A percentile compares a stretch with the other conserved stretches of the same genome.
These are phyloP conservation scores for Tragopan temminckii DNA, from an alignment of 2,797 vertebrate genomes.

Conservation along the genomic window DNA sequence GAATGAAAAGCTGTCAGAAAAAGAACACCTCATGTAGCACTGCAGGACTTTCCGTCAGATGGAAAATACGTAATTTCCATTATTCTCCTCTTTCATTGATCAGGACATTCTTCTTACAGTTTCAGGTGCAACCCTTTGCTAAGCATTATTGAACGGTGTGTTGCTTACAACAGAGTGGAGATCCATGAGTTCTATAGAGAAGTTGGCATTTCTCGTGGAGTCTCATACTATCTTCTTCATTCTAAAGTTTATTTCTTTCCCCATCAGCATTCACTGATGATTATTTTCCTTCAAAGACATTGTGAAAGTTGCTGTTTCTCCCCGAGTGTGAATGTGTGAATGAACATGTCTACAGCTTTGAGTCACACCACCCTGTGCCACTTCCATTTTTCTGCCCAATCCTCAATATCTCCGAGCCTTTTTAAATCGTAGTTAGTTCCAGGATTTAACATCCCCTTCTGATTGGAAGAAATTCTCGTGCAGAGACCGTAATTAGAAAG, in stretches of 20 bases:
- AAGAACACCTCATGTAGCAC: background rate
- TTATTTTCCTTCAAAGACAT: background rate
- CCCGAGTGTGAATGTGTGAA: background rate
- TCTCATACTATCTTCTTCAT: background rate
- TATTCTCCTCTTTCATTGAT: background rate
- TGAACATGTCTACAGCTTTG: background rate
- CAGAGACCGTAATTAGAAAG: constrained; percentile 75
- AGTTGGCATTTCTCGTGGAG: background rate
- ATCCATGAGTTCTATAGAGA: background rate
- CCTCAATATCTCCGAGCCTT: constrained; percentile 15
- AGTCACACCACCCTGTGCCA: background rate
- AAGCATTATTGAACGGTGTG: background rate
- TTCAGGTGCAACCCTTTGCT: background rate
- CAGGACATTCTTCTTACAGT: background rate
- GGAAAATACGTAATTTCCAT: background rate
- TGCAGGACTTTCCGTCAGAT: background rate
- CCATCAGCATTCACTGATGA: background rate
- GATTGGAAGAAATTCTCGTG: constrained; percentile 52
- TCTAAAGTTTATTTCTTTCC: background rate
- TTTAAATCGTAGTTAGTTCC: constrained; percentile 63
- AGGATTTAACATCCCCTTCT: constrained; percentile 68
- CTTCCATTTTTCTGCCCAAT: constrained; percentile 34
- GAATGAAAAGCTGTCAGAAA: background rate
- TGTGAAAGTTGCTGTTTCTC: background rate
- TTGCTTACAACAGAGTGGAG: background rate